These are phyloP conservation scores for Oreochromis grahami DNA, from an alignment of 2,797 vertebrate species.

Conservation along the genomic window DNA sequence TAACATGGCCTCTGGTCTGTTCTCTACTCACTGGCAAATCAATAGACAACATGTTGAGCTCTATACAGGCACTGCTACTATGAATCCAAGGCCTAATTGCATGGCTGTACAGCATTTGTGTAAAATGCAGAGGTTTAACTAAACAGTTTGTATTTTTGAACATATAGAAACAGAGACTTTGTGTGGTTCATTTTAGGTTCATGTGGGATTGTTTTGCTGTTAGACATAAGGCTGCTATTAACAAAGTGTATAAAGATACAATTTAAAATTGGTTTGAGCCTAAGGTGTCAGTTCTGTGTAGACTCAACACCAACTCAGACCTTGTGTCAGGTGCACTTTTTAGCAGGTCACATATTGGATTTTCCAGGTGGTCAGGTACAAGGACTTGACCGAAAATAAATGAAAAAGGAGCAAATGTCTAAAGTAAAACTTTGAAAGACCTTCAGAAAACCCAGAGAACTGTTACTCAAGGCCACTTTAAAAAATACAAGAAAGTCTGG, in stretches of 20 bases:
- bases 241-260: neutral
- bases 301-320: neutral
- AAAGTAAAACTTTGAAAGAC: neutral
- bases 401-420: neutral
- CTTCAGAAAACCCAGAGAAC: neutral
- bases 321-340: neutral
- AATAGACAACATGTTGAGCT: conserved; percentile 58
- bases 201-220: neutral
- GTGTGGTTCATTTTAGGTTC: neutral
- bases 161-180: neutral
- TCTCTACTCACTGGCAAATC: conserved; percentile 45
- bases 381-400: neutral
- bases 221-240: neutral
- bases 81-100: conserved; percentile 44
- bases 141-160: neutral
- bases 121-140: neutral
- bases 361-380: neutral
- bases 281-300: neutral
- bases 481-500: neutral
- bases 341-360: neutral
- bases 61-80: conserved; percentile 31
- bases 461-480: neutral
- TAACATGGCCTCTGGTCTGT: conserved; percentile 52
- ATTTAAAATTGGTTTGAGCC: neutral
- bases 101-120: neutral